Percentiles rank a stretch among this genome's conserved stretches.
These are phyloP conservation scores for Ostrea denselamellosa DNA, from an alignment of 1,140 invertebrate genomes.

Conservation along the genomic window DNA sequence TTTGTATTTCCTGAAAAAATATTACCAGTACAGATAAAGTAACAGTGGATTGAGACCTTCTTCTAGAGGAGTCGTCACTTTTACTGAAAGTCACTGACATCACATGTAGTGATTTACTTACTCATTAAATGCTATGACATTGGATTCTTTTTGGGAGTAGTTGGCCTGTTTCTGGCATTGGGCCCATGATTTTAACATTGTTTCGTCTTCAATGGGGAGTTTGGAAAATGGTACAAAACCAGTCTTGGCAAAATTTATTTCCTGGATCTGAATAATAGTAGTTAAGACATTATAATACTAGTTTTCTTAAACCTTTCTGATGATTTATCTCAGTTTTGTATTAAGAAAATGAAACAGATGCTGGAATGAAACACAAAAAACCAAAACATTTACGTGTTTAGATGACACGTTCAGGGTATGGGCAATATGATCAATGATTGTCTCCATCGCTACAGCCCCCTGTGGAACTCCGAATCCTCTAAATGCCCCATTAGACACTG, in stretches of 20 bases:
- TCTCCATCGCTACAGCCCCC: constrained; percentile 68
- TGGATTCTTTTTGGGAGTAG: not conserved
- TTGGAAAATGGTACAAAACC: constrained; percentile 18
- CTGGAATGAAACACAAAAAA: not conserved
- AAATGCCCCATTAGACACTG: constrained; percentile 75
- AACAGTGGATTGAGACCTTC: not conserved
- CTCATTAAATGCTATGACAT: constrained; percentile 13
- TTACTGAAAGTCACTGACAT: not conserved
- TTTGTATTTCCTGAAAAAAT: constrained; percentile 65
- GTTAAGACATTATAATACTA: not conserved
- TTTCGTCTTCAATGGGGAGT: not conserved
- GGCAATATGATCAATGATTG: constrained; percentile 68
- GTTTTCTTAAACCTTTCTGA: not conserved
- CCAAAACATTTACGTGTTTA: constrained; percentile 44
- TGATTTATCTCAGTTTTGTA: not conserved
- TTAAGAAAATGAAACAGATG: not conserved
- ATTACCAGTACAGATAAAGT: not conserved
- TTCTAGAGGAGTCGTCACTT: not conserved
- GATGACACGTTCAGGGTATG: constrained; percentile 50
- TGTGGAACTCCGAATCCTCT: constrained; percentile 77
- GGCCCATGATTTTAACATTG: not conserved
- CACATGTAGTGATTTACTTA: not conserved
- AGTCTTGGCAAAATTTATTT: constrained; percentile 7
- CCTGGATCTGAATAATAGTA: not conserved
- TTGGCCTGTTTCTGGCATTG: not conserved